These are phyloP conservation scores for Eumerus sabulonum DNA, from an alignment of 2,888 invertebrate genomes.

Conservation along the genomic window DNA sequence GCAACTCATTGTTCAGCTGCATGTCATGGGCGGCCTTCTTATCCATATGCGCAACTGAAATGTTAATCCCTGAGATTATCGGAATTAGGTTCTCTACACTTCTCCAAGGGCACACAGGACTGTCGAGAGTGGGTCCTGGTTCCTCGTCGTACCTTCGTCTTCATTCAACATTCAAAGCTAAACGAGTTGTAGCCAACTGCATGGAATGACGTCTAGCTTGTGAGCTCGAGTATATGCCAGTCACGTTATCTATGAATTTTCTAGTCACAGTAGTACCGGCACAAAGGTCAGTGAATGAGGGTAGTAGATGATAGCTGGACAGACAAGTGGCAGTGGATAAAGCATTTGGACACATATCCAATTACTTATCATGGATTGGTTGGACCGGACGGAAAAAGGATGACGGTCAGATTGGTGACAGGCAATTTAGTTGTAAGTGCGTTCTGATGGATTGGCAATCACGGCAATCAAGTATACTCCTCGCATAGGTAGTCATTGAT, in stretches of 20 bases:
- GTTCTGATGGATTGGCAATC: no score
- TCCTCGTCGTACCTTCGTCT: constrained; percentile 37
- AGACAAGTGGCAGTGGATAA: constrained; percentile 53
- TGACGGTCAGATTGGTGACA: constrained; percentile 52
- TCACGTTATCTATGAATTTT: constrained; percentile 56
- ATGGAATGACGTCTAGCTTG: not conserved
- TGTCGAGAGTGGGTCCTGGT: not conserved
- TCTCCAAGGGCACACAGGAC: constrained; percentile 19
- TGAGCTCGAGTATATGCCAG: constrained; percentile 48
- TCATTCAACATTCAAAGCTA: constrained; percentile 48
- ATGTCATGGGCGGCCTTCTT: constrained; percentile 28
- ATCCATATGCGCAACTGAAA: constrained; percentile 37
- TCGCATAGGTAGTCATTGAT: no score
- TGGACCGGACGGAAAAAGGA: constrained; percentile 55
- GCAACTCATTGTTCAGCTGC: no score
- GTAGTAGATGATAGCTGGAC: constrained; percentile 16
- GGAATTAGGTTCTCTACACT: constrained; percentile 58
- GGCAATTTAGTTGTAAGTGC: constrained; percentile 18
- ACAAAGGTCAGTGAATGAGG: constrained; percentile 15
- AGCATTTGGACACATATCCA: constrained; percentile 48
- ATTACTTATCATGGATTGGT: constrained; percentile 61
- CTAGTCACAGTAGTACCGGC: not conserved
- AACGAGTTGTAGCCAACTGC: constrained; percentile 2
- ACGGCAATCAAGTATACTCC: no score
- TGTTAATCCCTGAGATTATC: constrained; percentile 52